A percentile compares a stretch with the other conserved stretches of the same genome.
These are phyloP conservation scores for Alfaro cultratus DNA, from an alignment of 2,797 vertebrate genomes.

Conservation along the genomic window DNA sequence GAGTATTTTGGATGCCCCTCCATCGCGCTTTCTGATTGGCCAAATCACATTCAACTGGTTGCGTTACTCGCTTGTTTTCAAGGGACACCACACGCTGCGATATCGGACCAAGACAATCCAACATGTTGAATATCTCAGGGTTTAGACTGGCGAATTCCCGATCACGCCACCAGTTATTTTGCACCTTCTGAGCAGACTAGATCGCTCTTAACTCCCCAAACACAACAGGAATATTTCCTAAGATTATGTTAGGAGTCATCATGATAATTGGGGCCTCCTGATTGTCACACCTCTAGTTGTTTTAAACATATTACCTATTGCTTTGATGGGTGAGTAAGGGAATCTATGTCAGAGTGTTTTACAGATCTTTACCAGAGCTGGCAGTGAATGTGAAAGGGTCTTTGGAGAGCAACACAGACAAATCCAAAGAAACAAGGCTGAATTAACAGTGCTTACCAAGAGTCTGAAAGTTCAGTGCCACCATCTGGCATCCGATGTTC, in stretches of 20 bases:
- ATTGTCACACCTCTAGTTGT: not conserved
- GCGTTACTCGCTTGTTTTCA: too few species aligned
- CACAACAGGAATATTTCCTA: too few species aligned
- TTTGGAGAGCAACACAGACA: not conserved
- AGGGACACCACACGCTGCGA: too few species aligned
- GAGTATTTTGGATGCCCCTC: too few species aligned
- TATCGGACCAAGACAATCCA: too few species aligned
- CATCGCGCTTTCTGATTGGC: too few species aligned
- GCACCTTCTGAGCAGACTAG: too few species aligned
- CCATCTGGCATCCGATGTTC: constrained; percentile 94
- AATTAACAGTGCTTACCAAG: constrained; percentile 77
- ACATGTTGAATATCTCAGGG: too few species aligned
- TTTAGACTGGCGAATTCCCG: too few species aligned
- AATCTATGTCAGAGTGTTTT: not conserved
- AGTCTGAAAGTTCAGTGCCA: constrained; percentile 92
- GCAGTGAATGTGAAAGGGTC: not conserved
- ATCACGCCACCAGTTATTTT: too few species aligned
- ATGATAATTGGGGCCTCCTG: not conserved
- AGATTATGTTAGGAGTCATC: not conserved
- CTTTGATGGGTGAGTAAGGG: not conserved
- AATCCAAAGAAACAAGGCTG: not conserved
- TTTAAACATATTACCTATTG: not conserved
- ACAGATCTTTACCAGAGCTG: not conserved
- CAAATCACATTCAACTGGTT: too few species aligned
- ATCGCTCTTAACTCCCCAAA: not conserved